Evolutionary conservation across 2,888 invertebrate species (phyloP), one percentile per base, ranked within the genome.

Genomic region (Meiosimyza platycephala): DNA sequence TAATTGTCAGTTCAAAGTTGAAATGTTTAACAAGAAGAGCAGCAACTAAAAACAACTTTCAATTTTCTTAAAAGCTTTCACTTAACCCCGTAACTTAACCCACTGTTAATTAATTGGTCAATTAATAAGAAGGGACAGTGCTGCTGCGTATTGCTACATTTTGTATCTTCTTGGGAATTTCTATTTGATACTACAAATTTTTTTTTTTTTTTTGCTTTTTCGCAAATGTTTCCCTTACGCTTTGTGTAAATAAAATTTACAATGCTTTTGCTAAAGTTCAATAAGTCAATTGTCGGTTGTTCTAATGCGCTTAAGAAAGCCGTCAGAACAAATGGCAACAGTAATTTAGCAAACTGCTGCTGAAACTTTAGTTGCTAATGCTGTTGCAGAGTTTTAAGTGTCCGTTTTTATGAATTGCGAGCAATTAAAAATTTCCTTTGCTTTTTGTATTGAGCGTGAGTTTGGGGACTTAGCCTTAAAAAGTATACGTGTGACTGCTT

Each of bases 251-350:
- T 47, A 47, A 13, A 40, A 48, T 63, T 47, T n/a, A 47, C 5
- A 69, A 40, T 33, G 60, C 33, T 40, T 40, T 22, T 18, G 59
- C 60, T 11, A 52, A 52, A 62, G 62, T 62, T 69, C 51, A 69
- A 68, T 59, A 57, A 59, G 59, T 68, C 68, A 68, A 68, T 68
- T 68, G 68, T 59, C 64, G 28, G 28, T 28, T 18, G n/a, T n/a
- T n/a, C n/a, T 54, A 16, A 16, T 16, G 54, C n/a, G 54, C 16
- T 54, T 54, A 11, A 54, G 12, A 54, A 7, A 54, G 54, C 33
- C 59, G 50, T 22, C 33, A 52, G 16, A 47, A 47, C 47, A 62
- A 12, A 13, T 11, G 16, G 33, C 15, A 12, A n/a, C 33, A 62
- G 33, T 40, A 62, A 62, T 40, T 63, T 63, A 47, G 11, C 40